phyloP scores from a whole-genome alignment of 2,113 vertebrate genomes.

The Larimichthys polyactis region DNA sequence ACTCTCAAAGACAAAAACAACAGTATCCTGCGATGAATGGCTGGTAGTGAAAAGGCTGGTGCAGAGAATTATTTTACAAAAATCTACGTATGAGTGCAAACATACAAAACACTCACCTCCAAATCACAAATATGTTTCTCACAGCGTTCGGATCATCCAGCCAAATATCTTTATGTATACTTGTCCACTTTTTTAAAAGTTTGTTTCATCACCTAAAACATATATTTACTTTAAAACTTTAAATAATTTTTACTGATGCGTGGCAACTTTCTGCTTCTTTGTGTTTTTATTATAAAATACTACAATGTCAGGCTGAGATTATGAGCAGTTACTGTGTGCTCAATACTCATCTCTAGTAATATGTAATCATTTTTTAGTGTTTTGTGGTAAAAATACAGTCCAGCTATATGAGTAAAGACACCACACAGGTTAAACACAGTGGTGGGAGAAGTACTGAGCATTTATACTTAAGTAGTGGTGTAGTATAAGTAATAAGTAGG shows the following conservation, averaged over 20 bases:
- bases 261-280: not conserved
- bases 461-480: not conserved
- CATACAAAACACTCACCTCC: not conserved
- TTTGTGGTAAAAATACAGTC: not conserved
- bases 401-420: not conserved
- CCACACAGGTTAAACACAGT: not conserved
- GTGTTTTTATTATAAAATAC: not conserved
- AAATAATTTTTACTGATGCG: not conserved
- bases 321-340: not conserved
- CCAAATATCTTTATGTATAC: not conserved
- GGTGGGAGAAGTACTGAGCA: not conserved
- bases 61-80: not conserved
- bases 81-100: not conserved
- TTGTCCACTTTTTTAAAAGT: not conserved
- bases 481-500: not conserved
- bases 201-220: not conserved
- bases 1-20: slow-evolving; percentile 5
- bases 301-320: too few relatives aligned
- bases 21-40: slow-evolving; percentile 1
- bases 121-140: not conserved
- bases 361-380: not conserved
- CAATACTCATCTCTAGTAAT: not conserved
- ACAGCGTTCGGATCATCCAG: too few relatives aligned
- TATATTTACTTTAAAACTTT: not conserved
- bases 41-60: not conserved